Evolutionary conservation across 2,888 invertebrate genomes (phyloP).

Genomic region (Bellardia bayeri): DNA sequence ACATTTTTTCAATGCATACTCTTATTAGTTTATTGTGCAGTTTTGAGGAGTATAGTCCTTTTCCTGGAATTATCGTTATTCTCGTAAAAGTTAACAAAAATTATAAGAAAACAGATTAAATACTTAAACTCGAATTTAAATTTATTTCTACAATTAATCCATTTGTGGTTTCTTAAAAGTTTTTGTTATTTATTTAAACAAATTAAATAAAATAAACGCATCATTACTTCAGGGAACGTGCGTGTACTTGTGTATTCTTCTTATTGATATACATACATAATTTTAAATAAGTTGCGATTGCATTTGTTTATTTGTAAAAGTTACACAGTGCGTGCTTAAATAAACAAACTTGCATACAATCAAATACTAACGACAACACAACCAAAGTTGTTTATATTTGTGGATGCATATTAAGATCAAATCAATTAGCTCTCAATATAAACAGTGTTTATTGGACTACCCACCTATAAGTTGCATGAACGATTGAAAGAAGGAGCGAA

Average conservation of each 20-base stretch:
- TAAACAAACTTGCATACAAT: neutral
- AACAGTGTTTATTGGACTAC: neutral
- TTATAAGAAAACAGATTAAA: neutral
- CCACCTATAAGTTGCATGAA: constrained; percentile 12
- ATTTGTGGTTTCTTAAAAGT: neutral
- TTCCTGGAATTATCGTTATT: constrained; percentile 11
- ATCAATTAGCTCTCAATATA: constrained; percentile 49
- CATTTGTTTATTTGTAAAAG: constrained; percentile 28
- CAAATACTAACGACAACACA: neutral
- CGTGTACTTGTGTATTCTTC: neutral
- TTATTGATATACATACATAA: neutral
- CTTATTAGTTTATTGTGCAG: constrained; percentile 69
- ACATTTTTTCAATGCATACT: constrained; percentile 39
- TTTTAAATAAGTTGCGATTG: constrained; percentile 21
- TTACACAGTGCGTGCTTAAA: neutral
- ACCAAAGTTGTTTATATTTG: neutral
- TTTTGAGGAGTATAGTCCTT: constrained; percentile 63
- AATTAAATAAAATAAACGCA: constrained; percentile 40
- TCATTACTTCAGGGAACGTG: constrained; percentile 24
- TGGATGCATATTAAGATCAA: constrained; percentile 24
- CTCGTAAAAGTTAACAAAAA: neutral
- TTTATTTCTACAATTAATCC: constrained; percentile 24
- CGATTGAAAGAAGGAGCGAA: neutral
- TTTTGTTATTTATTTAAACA: constrained; percentile 28
- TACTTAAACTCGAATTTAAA: neutral